Percentiles rank a stretch among this genome's conserved stretches.
These are phyloP conservation scores for Electrona antarctica DNA, from an alignment of 2,113 vertebrate species.

Conservation along the genomic window DNA sequence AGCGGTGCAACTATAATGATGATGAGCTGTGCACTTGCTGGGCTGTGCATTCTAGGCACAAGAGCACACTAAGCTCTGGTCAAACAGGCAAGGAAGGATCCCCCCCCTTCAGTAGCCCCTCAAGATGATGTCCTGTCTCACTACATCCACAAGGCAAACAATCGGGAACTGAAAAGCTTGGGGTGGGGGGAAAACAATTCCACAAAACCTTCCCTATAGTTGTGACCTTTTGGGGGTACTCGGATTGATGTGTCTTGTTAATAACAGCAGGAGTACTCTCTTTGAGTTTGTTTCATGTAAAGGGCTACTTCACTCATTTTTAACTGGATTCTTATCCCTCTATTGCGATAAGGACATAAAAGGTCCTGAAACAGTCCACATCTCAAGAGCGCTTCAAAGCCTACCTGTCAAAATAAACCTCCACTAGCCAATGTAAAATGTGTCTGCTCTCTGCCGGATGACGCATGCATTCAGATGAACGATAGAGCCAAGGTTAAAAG, in stretches of 20 bases:
- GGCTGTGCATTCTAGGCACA: conserved; percentile 60
- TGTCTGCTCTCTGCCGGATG: no score
- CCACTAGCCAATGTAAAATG: no score
- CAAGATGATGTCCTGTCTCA: conserved; percentile 33
- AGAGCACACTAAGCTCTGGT: conserved; percentile 27
- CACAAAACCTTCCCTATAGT: conserved; percentile 6
- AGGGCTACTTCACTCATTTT: no score
- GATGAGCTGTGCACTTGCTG: conserved; percentile 74
- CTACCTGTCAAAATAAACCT: no score
- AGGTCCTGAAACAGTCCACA: no score
- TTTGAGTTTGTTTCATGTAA: background rate
- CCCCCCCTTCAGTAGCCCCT: conserved; percentile 33
- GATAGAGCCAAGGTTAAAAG: no score
- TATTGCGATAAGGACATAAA: no score
- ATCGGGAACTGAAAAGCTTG: conserved; percentile 19
- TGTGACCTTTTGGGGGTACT: conserved; percentile 2
- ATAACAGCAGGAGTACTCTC: background rate
- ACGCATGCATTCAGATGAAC: no score
- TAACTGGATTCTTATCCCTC: no score
- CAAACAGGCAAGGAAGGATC: conserved; percentile 25
- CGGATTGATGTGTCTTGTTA: background rate
- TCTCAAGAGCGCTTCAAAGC: no score
- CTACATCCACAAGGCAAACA: conserved; percentile 40
- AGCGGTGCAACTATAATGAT: conserved; percentile 68
- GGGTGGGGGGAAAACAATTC: conserved; percentile 25